These are phyloP conservation scores for Aporophyla nigra DNA, from an alignment of 2,888 invertebrate genomes.

Conservation along the genomic window DNA sequence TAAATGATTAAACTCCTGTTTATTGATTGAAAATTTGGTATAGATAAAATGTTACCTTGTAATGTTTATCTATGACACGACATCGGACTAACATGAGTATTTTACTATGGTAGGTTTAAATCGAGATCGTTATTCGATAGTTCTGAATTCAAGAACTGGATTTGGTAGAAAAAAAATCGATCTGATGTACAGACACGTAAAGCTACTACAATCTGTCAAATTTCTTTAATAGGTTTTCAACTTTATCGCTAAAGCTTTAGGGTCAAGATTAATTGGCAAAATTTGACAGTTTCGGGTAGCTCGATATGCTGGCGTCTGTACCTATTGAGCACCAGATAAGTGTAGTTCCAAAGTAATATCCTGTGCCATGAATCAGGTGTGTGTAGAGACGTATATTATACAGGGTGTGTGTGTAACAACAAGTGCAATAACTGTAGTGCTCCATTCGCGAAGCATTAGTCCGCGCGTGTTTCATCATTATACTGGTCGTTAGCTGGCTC, in stretches of 20 bases:
- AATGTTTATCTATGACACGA: background rate
- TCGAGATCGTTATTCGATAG: no score
- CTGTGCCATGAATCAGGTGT: conserved; percentile 20
- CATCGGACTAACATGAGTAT: background rate
- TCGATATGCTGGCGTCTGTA: no score
- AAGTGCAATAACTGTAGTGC: conserved; percentile 49
- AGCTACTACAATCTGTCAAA: no score
- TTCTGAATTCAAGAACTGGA: background rate
- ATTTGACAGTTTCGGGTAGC: no score
- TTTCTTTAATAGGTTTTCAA: no score
- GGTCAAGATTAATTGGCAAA: no score
- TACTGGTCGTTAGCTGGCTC: conserved; percentile 52
- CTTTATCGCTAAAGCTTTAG: no score
- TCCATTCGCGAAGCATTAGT: conserved; percentile 52
- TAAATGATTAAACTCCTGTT: background rate
- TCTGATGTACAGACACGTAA: no score
- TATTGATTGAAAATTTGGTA: background rate
- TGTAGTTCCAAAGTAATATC: conserved; percentile 26
- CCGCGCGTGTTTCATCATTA: conserved; percentile 63
- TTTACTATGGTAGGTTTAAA: background rate
- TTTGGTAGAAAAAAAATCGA: background rate
- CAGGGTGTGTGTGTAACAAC: conserved; percentile 17
- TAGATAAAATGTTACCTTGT: background rate
- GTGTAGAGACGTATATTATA: background rate
- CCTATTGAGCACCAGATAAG: background rate